Evolutionary conservation across 2,113 vertebrate species (phyloP).

Genomic region (Thalassarche chlororhynchos): DNA sequence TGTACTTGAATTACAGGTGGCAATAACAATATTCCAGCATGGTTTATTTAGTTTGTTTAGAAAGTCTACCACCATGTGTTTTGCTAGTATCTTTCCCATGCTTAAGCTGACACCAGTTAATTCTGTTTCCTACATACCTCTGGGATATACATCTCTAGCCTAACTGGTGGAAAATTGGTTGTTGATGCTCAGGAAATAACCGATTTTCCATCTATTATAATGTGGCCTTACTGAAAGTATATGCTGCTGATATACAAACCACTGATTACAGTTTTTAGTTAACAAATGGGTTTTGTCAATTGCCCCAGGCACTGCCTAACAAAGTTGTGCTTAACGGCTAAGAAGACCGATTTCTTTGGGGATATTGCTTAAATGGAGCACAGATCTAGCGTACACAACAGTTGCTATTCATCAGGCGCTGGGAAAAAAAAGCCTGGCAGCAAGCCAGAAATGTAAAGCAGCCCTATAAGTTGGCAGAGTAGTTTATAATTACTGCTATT

Average conservation of each 20-base stretch:
- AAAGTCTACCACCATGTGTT: background rate
- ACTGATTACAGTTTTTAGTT: conserved; percentile 72
- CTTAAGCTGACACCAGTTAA: conserved; percentile 9
- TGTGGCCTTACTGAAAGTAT: conserved; percentile 36
- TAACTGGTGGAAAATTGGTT: conserved; percentile 79
- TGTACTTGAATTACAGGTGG: background rate
- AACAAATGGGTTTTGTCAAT: conserved; percentile 67
- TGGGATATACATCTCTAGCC: conserved; percentile 63
- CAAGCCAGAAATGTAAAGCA: conserved; percentile 78
- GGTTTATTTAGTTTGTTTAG: background rate
- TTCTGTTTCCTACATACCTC: conserved; percentile 9
- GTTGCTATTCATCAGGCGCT: conserved; percentile 77
- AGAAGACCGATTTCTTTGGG: conserved; percentile 65
- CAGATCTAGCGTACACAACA: conserved; percentile 63
- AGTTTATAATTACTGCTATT: conserved; percentile 81
- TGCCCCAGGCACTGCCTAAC: conserved; percentile 37
- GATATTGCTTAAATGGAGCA: conserved; percentile 70
- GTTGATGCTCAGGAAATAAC: conserved; percentile 77
- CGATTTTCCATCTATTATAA: conserved; percentile 77
- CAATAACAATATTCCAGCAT: background rate
- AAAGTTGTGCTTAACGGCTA: conserved; percentile 73
- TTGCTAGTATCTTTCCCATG: background rate
- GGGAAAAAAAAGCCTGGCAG: conserved; percentile 54
- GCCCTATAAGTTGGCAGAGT: conserved; percentile 77
- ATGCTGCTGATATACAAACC: conserved; percentile 49